Evolutionary conservation across 2,113 vertebrate species (phyloP).

Genomic region (Nerophis lumbriciformis): DNA sequence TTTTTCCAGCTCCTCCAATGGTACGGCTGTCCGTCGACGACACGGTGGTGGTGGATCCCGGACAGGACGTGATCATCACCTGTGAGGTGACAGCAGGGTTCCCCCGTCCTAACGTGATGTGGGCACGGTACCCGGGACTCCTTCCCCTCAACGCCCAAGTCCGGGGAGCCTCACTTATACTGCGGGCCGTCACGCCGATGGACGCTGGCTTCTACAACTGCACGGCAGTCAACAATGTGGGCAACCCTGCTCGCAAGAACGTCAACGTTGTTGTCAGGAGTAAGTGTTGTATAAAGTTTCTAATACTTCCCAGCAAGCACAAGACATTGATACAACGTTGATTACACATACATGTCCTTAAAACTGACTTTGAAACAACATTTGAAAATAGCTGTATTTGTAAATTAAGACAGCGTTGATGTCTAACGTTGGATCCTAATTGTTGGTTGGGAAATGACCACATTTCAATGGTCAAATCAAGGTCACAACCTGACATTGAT

Average conservation of each 20-base stretch:
- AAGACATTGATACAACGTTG: too few relatives aligned
- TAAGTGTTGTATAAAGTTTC: slow-evolving; percentile 41
- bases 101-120: slow-evolving; percentile 80
- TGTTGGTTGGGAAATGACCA: too few relatives aligned
- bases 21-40: slow-evolving; percentile 81
- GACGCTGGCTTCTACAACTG: slow-evolving; percentile 95
- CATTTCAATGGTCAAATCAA: too few relatives aligned
- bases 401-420: too few relatives aligned
- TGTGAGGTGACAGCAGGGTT: slow-evolving; percentile 85
- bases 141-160: slow-evolving; percentile 80
- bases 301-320: background rate
- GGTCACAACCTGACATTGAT: too few relatives aligned
- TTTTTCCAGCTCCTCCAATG: slow-evolving; percentile 63
- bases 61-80: slow-evolving; percentile 84
- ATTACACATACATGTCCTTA: too few relatives aligned
- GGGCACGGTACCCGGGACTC: slow-evolving; percentile 82
- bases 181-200: slow-evolving; percentile 77
- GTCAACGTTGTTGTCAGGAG: slow-evolving; percentile 87
- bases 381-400: too few relatives aligned
- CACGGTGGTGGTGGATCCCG: slow-evolving; percentile 89
- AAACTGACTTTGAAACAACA: too few relatives aligned
- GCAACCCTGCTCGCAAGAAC: slow-evolving; percentile 91
- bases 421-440: too few relatives aligned
- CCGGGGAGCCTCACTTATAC: slow-evolving; percentile 75
- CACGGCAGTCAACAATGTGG: slow-evolving; percentile 92